Conservation (phyloP, 2,888 invertebrate species). For the Malthinus seriepunctatus region DNA sequence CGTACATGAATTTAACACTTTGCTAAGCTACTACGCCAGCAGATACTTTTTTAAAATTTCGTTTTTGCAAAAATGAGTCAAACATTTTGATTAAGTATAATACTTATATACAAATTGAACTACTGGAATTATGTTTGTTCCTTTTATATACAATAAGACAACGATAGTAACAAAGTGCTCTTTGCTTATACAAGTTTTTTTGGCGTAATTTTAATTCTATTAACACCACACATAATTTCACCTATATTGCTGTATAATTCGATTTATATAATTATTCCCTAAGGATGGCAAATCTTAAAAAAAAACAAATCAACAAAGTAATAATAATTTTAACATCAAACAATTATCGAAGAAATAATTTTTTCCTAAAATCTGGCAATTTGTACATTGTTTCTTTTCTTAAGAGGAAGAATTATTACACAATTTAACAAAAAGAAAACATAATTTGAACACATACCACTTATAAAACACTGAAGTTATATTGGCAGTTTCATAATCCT, state of each 20-base stretch:
- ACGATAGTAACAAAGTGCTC: not conserved
- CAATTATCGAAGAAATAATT: too few relatives aligned
- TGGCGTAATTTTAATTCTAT: constrained; percentile 26
- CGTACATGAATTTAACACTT: constrained; percentile 30
- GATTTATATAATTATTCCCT: constrained; percentile 18
- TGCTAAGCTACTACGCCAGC: constrained; percentile 26
- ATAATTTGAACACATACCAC: constrained; percentile 12
- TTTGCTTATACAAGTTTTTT: constrained; percentile 22
- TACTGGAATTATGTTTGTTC: constrained; percentile 28
- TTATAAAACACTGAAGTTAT: constrained; percentile 33
- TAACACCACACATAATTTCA: constrained; percentile 9
- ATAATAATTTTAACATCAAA: too few relatives aligned
- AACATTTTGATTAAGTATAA: constrained; percentile 38
- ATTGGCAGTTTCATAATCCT: constrained; percentile 26
- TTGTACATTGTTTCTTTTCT: too few relatives aligned
- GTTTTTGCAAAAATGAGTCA: constrained; percentile 32
- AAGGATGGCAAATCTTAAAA: constrained; percentile 8
- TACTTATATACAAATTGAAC: constrained; percentile 46
- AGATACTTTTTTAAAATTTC: constrained; percentile 17
- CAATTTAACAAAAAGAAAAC: constrained; percentile 10
- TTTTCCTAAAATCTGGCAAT: too few relatives aligned
- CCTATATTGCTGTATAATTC: constrained; percentile 23
- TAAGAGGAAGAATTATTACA: constrained; percentile 3
- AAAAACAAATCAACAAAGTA: too few relatives aligned
- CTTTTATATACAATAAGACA: constrained; percentile 31